Conservation (phyloP, 2,113 vertebrate genomes). For the Periophthalmodon schlosseri region DNA sequence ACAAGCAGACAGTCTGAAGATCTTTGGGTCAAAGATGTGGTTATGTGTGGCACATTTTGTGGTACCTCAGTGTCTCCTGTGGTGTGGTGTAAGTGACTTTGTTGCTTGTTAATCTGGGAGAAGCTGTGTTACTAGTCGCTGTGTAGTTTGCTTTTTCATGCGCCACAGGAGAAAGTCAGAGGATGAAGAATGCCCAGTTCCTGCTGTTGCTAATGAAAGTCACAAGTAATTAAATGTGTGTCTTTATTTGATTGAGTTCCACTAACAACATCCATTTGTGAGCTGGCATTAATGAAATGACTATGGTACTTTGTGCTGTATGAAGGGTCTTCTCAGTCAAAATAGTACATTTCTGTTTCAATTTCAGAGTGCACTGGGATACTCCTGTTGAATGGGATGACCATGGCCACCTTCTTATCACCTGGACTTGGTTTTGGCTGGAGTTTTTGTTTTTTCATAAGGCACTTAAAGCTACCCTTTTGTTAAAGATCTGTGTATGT, state of each 20-base stretch:
- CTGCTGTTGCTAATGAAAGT: slow-evolving; percentile 56
- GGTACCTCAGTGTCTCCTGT: slow-evolving; percentile 7
- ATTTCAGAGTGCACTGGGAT: background rate
- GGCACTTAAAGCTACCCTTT: no score
- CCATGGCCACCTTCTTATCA: no score
- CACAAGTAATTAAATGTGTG: slow-evolving; percentile 62
- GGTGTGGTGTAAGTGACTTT: slow-evolving; percentile 13
- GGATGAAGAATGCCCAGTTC: slow-evolving; percentile 27
- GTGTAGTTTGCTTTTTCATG: slow-evolving; percentile 32
- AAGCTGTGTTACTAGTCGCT: slow-evolving; percentile 17
- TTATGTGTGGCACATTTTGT: slow-evolving; percentile 1
- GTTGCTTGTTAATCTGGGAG: slow-evolving; percentile 29
- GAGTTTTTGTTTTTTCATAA: no score
- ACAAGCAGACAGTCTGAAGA: background rate
- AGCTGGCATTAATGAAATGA: slow-evolving; percentile 16
- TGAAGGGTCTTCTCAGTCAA: background rate
- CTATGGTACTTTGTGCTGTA: slow-evolving; percentile 6
- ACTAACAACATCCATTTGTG: slow-evolving; percentile 26
- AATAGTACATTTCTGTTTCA: background rate
- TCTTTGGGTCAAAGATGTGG: background rate
- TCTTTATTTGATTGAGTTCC: slow-evolving; percentile 19
- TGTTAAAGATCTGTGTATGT: no score
- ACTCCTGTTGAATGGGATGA: background rate
- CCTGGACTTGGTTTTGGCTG: no score
- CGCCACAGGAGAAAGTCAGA: slow-evolving; percentile 13